phyloP scores from a whole-genome alignment of 30 jellyfish, hydroid and myxozoan genomes.

The Aurelia sp. region DNA sequence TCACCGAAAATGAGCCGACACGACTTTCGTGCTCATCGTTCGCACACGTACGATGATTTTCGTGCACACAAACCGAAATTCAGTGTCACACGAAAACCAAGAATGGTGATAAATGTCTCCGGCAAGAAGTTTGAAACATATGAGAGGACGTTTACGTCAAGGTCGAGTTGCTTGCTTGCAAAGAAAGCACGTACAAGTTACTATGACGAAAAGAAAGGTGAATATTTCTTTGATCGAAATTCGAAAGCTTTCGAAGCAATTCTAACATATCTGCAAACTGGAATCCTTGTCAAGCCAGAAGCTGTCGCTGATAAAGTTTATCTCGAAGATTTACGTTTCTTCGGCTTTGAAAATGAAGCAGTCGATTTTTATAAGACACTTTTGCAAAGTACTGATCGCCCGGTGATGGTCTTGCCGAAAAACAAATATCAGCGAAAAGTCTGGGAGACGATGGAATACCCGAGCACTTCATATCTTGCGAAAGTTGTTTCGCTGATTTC shows the following conservation, averaged over 20 bases:
- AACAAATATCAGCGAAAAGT: slow-evolving; percentile 57
- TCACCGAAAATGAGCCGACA: slow-evolving; percentile 32
- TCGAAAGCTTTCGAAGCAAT: slow-evolving; percentile 83
- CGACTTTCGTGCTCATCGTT: slow-evolving; percentile 14
- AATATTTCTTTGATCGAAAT: slow-evolving; percentile 81
- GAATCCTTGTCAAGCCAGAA: slow-evolving; percentile 78
- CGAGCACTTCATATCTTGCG: slow-evolving; percentile 71
- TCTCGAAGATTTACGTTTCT: slow-evolving; percentile 79
- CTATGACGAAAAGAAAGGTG: slow-evolving; percentile 64
- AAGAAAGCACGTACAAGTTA: slow-evolving; percentile 59
- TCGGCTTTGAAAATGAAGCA: slow-evolving; percentile 87
- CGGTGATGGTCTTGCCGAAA: slow-evolving; percentile 37
- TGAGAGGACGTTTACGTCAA: slow-evolving; percentile 71
- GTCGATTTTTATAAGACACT: slow-evolving; percentile 49
- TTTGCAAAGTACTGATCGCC: slow-evolving; percentile 23
- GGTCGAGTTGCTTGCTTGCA: slow-evolving; percentile 57
- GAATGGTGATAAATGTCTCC: slow-evolving; percentile 76
- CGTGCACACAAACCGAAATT: slow-evolving; percentile 20
- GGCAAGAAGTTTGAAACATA: slow-evolving; percentile 84
- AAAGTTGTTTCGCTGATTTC: slow-evolving; percentile 64
- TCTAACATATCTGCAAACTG: slow-evolving; percentile 82
- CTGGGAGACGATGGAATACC: slow-evolving; percentile 82
- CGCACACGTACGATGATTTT: slow-evolving; percentile 27
- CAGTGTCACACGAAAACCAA: slow-evolving; percentile 46
- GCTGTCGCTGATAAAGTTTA: slow-evolving; percentile 76